A percentile compares a stretch with the other conserved stretches of the same genome.
Evolutionary conservation across 1,140 invertebrate genomes (phyloP).

Genomic region (Diuraphis noxia): DNA sequence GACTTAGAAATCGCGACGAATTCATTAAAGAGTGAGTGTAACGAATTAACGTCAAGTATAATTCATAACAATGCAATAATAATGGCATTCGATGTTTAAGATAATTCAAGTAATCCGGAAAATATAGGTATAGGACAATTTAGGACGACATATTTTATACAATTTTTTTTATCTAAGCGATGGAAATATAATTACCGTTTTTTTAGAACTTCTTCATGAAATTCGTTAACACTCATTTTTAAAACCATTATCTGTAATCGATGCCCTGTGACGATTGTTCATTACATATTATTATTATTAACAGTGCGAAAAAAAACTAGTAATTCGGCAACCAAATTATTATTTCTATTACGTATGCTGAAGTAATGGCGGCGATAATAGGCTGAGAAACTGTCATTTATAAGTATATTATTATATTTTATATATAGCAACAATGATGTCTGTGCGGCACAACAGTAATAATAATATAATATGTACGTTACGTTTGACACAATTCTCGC

Average conservation of each 20-base stretch:
- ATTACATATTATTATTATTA: not conserved
- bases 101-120: not conserved
- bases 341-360: not conserved
- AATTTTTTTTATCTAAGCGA: not conserved
- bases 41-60: not conserved
- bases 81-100: not conserved
- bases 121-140: not conserved
- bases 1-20: not conserved
- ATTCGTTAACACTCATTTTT: not conserved
- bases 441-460: not conserved
- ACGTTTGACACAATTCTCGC: not conserved
- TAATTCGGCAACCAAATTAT: not conserved
- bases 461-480: too few relatives aligned
- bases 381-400: not conserved
- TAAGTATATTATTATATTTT: not conserved
- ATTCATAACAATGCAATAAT: not conserved
- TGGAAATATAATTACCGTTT: not conserved
- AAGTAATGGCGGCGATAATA: not conserved
- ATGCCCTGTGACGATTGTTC: not conserved
- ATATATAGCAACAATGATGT: not conserved
- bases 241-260: not conserved
- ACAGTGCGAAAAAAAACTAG: not conserved
- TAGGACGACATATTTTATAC: not conserved
- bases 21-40: not conserved
- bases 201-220: not conserved